These are phyloP conservation scores for Silurus aristotelis DNA, from an alignment of 2,797 vertebrate species.

Conservation along the genomic window DNA sequence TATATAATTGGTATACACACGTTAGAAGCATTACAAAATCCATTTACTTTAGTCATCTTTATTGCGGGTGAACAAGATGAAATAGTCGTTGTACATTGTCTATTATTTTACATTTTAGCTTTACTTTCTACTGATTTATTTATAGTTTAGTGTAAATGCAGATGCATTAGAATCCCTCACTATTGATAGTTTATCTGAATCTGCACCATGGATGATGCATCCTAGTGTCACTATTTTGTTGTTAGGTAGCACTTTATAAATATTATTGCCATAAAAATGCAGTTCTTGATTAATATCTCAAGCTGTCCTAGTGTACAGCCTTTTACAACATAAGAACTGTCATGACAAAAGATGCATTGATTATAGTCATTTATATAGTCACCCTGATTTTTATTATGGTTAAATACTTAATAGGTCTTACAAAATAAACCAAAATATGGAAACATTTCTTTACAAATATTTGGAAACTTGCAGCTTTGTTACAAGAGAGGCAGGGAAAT, in stretches of 20 bases:
- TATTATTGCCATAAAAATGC: background rate
- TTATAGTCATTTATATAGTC: background rate
- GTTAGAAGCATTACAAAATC: background rate
- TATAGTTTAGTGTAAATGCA: background rate
- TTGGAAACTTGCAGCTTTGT: slow-evolving; percentile 46
- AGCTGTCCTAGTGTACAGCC: background rate
- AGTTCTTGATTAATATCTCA: background rate
- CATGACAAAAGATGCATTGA: slow-evolving; percentile 6
- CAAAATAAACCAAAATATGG: slow-evolving; percentile 43
- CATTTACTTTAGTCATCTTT: background rate
- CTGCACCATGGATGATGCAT: background rate
- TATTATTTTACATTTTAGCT: background rate
- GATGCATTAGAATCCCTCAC: background rate
- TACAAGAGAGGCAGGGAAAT: slow-evolving; percentile 36
- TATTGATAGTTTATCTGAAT: too few species aligned
- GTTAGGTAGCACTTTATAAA: background rate
- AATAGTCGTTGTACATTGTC: background rate
- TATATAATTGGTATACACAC: background rate
- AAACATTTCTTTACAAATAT: slow-evolving; percentile 45
- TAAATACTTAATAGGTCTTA: slow-evolving; percentile 44
- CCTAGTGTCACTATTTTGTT: background rate
- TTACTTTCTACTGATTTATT: background rate
- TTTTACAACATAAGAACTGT: background rate
- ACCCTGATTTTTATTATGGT: background rate
- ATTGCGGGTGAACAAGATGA: background rate